Evolutionary conservation across 2,888 invertebrate species (phyloP), one percentile per base, ranked within the genome.

Genomic region (Ochropacha duplaris): DNA sequence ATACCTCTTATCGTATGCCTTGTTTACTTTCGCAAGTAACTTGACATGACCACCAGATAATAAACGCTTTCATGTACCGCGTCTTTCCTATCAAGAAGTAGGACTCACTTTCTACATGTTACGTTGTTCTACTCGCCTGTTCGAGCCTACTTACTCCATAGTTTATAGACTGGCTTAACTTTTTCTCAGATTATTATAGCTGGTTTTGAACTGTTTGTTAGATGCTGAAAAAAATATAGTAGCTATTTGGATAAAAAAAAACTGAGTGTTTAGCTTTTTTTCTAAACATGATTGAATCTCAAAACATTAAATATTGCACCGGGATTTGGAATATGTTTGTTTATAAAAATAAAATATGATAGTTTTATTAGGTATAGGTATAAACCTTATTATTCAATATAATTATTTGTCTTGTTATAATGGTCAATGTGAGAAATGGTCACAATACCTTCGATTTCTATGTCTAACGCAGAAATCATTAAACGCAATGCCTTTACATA

Each of bases 31-130:
- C 64, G 65, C 68, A 64, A 64, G 68, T 57, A 65, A 67, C 62
- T 69, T 66, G 71, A 72, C 69, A n/a, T 44, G 44, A 44, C 16
- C 72, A 67, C 72, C 69, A 64, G 70, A 71, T 69, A 66, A 69
- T 65, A 62, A 66, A 57, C 61, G 64, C 65, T 73, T 71, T 72
- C 69, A 57, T 71, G 65, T 74, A 64, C 62, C 44, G 44, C 44
- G 44, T 44, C 44, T 44, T 19, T 44, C 16, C 62, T 62, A 68
- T 60, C 62, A 62, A 50, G 58, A 68, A 68, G 68, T 74, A 62
- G 65, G 57, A 57, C 68, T 64, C 58, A 65, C 76, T 76, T 74
- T 71, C 71, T 71, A 76, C 57, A 52, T 52, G 34, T 52, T 52
- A 19, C 52, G 52, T 22, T 52, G 26, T 52, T 34, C 28, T 12